phyloP scores from a whole-genome alignment of 2,113 vertebrate species.

The Chauna torquata region DNA sequence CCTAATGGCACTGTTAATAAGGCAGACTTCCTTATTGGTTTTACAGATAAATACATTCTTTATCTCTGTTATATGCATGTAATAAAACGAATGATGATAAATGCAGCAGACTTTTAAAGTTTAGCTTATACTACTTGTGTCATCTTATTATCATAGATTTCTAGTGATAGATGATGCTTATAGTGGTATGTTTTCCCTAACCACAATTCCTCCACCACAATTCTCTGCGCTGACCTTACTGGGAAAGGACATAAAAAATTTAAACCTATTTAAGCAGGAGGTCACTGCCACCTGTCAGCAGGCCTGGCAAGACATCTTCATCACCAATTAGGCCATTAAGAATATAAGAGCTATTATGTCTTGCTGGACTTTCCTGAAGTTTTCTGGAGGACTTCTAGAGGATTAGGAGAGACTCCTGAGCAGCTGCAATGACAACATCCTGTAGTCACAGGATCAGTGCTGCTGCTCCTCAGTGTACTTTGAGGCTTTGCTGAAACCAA shows the following conservation, averaged over 20 bases:
- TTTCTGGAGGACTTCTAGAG: not conserved
- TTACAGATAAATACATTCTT: not conserved
- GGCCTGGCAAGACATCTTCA: not conserved
- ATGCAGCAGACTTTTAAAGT: not conserved
- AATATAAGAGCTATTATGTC: not conserved
- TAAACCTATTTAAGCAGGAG: not conserved
- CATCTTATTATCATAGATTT: not conserved
- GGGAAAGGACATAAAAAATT: not conserved
- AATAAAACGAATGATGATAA: not conserved
- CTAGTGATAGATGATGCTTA: not conserved
- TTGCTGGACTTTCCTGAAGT: not conserved
- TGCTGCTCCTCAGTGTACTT: not conserved
- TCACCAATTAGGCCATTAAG: not conserved
- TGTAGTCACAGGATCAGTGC: not conserved
- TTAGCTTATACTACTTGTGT: not conserved
- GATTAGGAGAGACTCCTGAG: not conserved
- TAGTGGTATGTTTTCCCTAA: not conserved
- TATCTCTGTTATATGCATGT: not conserved
- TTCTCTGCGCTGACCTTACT: not conserved
- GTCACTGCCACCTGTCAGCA: not conserved
- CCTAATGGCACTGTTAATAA: not conserved
- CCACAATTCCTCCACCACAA: not conserved
- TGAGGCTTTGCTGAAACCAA: not conserved
- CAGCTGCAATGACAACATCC: not conserved
- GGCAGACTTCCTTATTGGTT: not conserved